A percentile compares a stretch with the other conserved stretches of the same genome.
Conservation (phyloP, 2,888 invertebrate genomes). For the Hanleya hanleyi region DNA sequence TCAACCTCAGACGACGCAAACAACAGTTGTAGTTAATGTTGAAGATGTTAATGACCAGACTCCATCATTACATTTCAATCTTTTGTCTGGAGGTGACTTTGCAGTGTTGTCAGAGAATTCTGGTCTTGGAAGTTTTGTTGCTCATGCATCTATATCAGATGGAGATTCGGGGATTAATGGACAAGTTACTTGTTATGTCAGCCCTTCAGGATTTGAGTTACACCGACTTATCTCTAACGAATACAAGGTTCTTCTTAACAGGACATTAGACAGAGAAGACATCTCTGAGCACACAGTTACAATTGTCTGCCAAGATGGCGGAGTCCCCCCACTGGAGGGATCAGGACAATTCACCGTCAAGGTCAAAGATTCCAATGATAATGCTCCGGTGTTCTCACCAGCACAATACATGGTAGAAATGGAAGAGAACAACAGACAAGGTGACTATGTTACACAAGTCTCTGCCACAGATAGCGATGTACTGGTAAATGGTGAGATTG, state of each 20-base stretch:
- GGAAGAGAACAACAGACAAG: constrained; percentile 8
- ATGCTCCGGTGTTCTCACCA: background rate
- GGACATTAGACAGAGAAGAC: background rate
- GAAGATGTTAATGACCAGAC: constrained; percentile 11
- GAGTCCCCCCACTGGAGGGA: background rate
- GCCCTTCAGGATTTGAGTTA: background rate
- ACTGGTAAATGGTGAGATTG: background rate
- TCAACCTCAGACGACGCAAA: constrained; percentile 7
- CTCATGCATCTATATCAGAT: constrained; percentile 9
- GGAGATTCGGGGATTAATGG: constrained; percentile 7
- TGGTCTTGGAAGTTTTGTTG: constrained; percentile 2
- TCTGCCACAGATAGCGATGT: constrained; percentile 3
- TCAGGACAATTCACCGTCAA: background rate
- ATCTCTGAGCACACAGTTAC: background rate
- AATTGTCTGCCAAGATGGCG: background rate
- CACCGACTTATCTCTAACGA: background rate
- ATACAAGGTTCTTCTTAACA: background rate
- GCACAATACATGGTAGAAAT: background rate
- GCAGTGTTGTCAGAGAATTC: constrained; percentile 3
- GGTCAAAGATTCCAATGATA: background rate
- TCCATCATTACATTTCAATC: constrained; percentile 3
- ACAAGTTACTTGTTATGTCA: background rate
- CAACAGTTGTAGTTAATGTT: constrained; percentile 10
- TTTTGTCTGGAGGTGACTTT: constrained; percentile 2
- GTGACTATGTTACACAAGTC: constrained; percentile 3